A percentile compares a stretch with the other conserved stretches of the same genome.
These are phyloP conservation scores for Anas platyrhynchos DNA, from an alignment of 2,113 vertebrate species.

Conservation along the genomic window DNA sequence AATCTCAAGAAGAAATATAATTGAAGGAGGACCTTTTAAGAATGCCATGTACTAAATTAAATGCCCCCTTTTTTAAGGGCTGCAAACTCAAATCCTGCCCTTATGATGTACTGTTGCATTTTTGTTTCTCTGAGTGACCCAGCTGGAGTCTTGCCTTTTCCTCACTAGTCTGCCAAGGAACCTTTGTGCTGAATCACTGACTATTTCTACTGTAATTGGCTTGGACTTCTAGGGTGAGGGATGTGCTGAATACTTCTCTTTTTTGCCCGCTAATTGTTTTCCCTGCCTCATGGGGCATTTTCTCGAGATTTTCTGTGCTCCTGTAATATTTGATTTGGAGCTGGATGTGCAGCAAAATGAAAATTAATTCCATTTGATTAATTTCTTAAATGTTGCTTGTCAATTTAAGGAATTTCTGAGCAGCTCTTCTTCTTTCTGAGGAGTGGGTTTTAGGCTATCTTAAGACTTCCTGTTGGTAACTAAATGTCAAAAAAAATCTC, in stretches of 20 bases:
- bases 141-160: constrained; percentile 67
- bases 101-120: constrained; percentile 46
- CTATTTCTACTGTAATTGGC: constrained; percentile 68
- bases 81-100: constrained; percentile 37
- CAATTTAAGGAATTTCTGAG: neutral
- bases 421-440: neutral
- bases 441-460: neutral
- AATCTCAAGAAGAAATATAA: neutral
- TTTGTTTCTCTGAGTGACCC: constrained; percentile 58
- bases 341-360: neutral
- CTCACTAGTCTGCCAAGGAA: constrained; percentile 61
- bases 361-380: neutral
- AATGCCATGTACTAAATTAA: neutral
- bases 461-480: constrained; percentile 19
- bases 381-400: neutral
- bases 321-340: constrained; percentile 26
- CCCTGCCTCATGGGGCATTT: constrained; percentile 32
- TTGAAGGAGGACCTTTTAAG: neutral
- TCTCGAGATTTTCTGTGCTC: constrained; percentile 14
- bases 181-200: constrained; percentile 67
- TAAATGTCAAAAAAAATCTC: constrained; percentile 11
- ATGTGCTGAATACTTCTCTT: constrained; percentile 31
- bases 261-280: constrained; percentile 62
- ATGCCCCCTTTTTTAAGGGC: neutral
- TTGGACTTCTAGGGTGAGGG: constrained; percentile 47